Base-by-base conservation (phyloP, 2,888 invertebrate species). In the Tenthredo mesomela region DNA sequence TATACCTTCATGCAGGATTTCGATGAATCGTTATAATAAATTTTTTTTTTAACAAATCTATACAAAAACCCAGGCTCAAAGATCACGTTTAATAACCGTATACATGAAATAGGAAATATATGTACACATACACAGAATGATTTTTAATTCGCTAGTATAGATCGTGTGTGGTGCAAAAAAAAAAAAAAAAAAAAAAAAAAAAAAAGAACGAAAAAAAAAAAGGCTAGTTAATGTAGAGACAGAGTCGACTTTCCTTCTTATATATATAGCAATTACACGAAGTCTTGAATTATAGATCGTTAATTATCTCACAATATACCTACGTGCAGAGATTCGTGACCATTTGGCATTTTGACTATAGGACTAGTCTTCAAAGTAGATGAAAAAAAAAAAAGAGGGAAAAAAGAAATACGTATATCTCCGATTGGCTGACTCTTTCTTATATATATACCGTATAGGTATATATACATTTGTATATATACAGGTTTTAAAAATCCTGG, bases 231-330 rank as follows among this genome's bases (percentile, higher is more conserved):
- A 25, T 25, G 33, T 18, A 33, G 18, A 33, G 33, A 67, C 33
- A 33, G 25, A 67, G 67, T 15, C 40, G 25, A 73, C 71, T 73
- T 73, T 73, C 71, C 71, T 40, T 73, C 71, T 73, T 73, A 67
- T 25, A 67, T 25, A 71, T 71, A 21, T 40, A 73, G 9, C 25
- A 15, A 73, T 21, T 37, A 73, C 43, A 12, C 21, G 10, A n/a
- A 43, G 71, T 67, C 43, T 73, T 43, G 21, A 43, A 73, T 73
- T 73, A 43, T 43, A 21, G 40, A 73, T 73, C 40, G 71, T 43
- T 43, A 73, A 73, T 73, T 43, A 73, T 43, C 21, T 10, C 12
- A 33, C 18, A 67, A 12, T 47, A 21, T 21, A 29, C 29, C 29
- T 29, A 73, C 40, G 71, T n/a, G n/a, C 71, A 25, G 9, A 73